Evolutionary conservation across 2,888 invertebrate genomes (phyloP).

Genomic region (Mermis nigrescens): DNA sequence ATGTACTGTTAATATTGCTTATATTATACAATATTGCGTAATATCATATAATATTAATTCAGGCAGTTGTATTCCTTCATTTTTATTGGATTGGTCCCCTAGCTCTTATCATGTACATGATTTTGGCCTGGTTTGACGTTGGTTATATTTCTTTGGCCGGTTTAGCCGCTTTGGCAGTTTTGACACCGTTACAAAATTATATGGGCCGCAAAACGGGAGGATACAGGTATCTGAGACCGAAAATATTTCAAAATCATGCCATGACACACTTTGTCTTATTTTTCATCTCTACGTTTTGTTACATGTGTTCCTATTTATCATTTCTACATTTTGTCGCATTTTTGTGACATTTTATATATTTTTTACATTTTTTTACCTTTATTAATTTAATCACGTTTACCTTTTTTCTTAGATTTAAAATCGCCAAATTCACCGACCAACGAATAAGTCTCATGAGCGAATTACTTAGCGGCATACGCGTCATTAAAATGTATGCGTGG

Average conservation of each 20-base stretch:
- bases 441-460: constrained; percentile 82
- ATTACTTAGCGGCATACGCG: constrained; percentile 74
- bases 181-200: constrained; percentile 59
- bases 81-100: constrained; percentile 75
- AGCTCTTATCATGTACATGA: constrained; percentile 57
- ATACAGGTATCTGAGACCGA: too few species aligned
- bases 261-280: too few species aligned
- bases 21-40: too few species aligned
- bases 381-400: too few species aligned
- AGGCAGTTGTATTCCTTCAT: constrained; percentile 67
- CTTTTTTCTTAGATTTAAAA: constrained; percentile 49
- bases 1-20: too few species aligned
- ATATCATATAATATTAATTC: too few species aligned
- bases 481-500: constrained; percentile 91
- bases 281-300: too few species aligned
- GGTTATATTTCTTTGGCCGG: constrained; percentile 49
- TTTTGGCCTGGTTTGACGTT: constrained; percentile 47
- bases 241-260: too few species aligned
- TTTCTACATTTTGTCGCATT: too few species aligned
- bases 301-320: too few species aligned
- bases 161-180: constrained; percentile 53
- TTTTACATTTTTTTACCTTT: too few species aligned
- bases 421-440: constrained; percentile 66
- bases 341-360: too few species aligned
- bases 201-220: constrained; percentile 36